Percentiles rank a stretch among this genome's conserved stretches.
Evolutionary conservation across 2,113 vertebrate species (phyloP).

Genomic region (Rhea americana): DNA sequence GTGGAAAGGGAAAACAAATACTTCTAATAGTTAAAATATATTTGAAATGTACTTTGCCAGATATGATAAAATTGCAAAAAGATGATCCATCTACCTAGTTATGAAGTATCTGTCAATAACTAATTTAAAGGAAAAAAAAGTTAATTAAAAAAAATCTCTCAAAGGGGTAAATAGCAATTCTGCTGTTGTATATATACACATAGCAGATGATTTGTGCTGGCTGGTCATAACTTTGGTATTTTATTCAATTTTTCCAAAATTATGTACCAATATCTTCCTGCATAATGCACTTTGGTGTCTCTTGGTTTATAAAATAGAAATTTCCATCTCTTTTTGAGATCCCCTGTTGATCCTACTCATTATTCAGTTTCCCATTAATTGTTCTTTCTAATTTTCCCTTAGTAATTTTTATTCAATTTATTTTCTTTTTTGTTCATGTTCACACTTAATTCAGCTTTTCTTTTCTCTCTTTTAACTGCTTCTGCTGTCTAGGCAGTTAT

Average conservation of each 20-base stretch:
- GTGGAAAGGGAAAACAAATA: neutral
- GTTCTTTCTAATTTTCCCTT: conserved; percentile 1
- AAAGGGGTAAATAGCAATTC: conserved; percentile 6
- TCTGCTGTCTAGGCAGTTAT: neutral
- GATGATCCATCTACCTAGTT: neutral
- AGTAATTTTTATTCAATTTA: neutral
- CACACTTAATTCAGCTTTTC: neutral
- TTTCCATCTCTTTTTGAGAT: conserved; percentile 23
- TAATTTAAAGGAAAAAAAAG: neutral
- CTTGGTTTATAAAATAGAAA: neutral
- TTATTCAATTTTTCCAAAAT: neutral
- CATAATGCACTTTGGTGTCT: neutral
- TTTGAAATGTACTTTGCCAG: neutral
- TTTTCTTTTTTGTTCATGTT: neutral
- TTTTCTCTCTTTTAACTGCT: conserved; percentile 10
- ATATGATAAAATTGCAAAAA: neutral
- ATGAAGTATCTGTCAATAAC: neutral
- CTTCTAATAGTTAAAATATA: neutral
- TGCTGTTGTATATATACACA: neutral
- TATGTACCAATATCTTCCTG: neutral
- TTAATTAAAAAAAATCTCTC: conserved; percentile 28
- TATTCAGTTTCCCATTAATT: neutral
- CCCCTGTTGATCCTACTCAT: neutral
- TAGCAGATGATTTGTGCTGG: neutral
- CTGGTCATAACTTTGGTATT: neutral